phyloP scores from a whole-genome alignment of 2,888 invertebrate species.

The Dolichomitus sp. region DNA sequence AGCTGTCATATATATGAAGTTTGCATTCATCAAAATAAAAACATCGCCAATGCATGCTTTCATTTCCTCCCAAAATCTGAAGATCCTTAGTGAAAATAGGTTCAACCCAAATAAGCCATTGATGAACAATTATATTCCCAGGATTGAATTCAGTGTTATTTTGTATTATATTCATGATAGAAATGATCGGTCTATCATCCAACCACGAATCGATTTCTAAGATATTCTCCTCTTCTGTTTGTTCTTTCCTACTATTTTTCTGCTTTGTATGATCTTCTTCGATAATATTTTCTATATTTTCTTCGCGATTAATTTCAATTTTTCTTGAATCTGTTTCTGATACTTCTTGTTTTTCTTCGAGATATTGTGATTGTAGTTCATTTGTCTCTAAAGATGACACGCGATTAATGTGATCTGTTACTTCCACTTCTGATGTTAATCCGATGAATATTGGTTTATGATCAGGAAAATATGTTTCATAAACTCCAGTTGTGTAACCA shows the following conservation, averaged over 20 bases:
- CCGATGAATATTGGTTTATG: conserved; percentile 45
- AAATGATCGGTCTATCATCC: conserved; percentile 26
- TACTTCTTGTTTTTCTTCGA: neutral
- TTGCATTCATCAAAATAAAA: conserved; percentile 14
- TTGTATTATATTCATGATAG: neutral
- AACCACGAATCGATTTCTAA: conserved; percentile 20
- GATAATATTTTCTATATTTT: neutral
- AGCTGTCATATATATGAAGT: conserved; percentile 14
- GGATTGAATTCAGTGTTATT: conserved; percentile 3
- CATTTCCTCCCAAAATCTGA: conserved; percentile 26
- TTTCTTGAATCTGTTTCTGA: neutral
- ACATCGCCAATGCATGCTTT: conserved; percentile 37
- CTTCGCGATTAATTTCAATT: neutral
- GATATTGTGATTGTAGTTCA: neutral
- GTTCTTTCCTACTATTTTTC: neutral
- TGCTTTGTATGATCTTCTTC: conserved; percentile 5
- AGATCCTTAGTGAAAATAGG: conserved; percentile 17
- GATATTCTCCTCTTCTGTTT: neutral
- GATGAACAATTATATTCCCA: conserved; percentile 28
- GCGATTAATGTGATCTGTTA: neutral
- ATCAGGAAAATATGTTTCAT: conserved; percentile 41
- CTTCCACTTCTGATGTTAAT: conserved; percentile 7
- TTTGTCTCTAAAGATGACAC: neutral
- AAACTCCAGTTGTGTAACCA: conserved; percentile 37
- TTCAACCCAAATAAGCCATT: conserved; percentile 24